phyloP scores from a whole-genome alignment of 2,113 vertebrate species.

The Rhinogobius similis region DNA sequence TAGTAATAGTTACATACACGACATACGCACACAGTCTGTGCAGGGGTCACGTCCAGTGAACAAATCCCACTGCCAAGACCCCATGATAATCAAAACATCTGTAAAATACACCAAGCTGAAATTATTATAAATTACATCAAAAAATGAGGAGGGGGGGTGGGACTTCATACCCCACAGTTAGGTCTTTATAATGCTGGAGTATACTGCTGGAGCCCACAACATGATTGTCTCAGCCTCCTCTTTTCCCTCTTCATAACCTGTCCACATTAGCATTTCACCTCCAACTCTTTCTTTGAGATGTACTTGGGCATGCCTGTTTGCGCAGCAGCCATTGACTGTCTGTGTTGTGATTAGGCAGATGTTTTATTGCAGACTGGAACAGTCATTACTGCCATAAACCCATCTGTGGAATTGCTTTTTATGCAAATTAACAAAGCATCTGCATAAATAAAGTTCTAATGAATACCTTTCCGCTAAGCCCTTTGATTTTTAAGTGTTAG shows the following conservation, averaged over 20 bases:
- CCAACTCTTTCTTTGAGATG: conserved; percentile 62
- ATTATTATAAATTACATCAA: background rate
- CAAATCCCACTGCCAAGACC: too few species aligned
- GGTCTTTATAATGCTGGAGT: background rate
- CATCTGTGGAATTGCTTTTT: conserved; percentile 84
- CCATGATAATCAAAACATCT: background rate
- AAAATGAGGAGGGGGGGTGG: too few species aligned
- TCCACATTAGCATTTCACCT: conserved; percentile 49
- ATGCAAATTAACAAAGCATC: conserved; percentile 81
- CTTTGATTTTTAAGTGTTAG: conserved; percentile 75
- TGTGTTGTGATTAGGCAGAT: conserved; percentile 82
- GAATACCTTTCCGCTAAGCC: conserved; percentile 81
- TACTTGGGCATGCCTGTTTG: conserved; percentile 69
- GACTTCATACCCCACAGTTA: background rate
- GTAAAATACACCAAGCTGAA: background rate
- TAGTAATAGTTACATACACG: background rate
- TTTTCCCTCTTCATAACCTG: conserved; percentile 37
- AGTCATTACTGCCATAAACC: conserved; percentile 84
- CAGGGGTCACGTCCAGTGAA: background rate
- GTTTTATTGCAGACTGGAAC: conserved; percentile 80
- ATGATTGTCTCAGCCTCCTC: conserved; percentile 2
- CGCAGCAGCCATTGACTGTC: conserved; percentile 68
- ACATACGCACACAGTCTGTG: background rate
- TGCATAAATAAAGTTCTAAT: conserved; percentile 86
- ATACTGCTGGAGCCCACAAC: background rate